phyloP scores from a whole-genome alignment of 2,113 vertebrate genomes.

The Nyctereutes procyonoides region DNA sequence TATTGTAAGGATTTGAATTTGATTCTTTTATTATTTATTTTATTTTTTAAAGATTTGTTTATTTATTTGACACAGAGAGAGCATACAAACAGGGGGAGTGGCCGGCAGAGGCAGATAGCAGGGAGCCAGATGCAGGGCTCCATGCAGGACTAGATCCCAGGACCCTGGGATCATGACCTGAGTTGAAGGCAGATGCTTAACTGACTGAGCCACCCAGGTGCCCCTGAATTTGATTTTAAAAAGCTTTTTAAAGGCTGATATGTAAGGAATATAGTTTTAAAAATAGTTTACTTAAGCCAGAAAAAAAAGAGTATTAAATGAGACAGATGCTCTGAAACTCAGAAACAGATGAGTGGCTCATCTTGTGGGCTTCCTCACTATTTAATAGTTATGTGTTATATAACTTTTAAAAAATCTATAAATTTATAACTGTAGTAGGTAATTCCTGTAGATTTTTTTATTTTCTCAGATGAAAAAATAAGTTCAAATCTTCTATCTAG shows the following conservation, averaged over 20 bases:
- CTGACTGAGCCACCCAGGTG: too few species aligned
- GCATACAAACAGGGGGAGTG: too few species aligned
- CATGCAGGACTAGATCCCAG: too few species aligned
- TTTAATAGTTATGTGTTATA: neutral
- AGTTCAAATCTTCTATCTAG: neutral
- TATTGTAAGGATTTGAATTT: conserved; percentile 27
- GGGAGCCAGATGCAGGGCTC: too few species aligned
- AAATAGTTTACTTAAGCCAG: neutral
- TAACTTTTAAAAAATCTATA: neutral
- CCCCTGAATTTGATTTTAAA: too few species aligned
- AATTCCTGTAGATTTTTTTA: neutral
- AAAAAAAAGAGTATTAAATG: neutral
- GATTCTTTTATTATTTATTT: too few species aligned
- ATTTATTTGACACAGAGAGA: too few species aligned
- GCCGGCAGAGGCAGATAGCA: too few species aligned
- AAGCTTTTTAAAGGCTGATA: neutral
- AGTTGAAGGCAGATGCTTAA: too few species aligned
- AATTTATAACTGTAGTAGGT: neutral
- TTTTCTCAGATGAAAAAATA: neutral
- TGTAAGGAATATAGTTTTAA: neutral
- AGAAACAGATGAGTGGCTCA: neutral
- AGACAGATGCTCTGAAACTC: neutral
- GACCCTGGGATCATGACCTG: too few species aligned
- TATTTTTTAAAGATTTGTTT: too few species aligned
- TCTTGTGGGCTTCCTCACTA: neutral